phyloP scores from a whole-genome alignment of 1,140 invertebrate species.

The Pseudomyrmex cubaensis region DNA sequence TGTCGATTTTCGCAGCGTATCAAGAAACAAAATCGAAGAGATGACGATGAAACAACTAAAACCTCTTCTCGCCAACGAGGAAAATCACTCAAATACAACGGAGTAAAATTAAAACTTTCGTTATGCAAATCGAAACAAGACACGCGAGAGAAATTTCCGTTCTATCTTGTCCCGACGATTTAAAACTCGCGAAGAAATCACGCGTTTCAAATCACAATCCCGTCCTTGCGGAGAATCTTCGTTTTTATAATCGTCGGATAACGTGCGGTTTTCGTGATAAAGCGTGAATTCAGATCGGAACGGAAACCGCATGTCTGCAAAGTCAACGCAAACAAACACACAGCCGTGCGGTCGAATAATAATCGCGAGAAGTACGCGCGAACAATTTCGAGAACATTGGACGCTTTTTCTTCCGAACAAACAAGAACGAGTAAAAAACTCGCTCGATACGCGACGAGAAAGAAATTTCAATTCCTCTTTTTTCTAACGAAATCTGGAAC shows the following conservation, averaged over 20 bases:
- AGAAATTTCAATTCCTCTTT: background rate
- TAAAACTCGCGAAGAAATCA: background rate
- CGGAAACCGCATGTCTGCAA: slow-evolving; percentile 52
- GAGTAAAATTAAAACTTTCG: no score
- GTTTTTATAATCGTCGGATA: slow-evolving; percentile 52
- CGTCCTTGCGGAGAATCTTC: slow-evolving; percentile 15
- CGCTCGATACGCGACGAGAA: background rate
- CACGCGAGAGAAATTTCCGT: no score
- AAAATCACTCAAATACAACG: background rate
- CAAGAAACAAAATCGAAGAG: background rate
- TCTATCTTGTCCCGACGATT: background rate
- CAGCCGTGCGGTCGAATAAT: background rate
- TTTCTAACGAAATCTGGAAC: background rate
- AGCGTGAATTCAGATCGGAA: slow-evolving; percentile 56
- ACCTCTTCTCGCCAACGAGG: background rate
- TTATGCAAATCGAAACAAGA: no score
- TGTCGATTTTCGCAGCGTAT: background rate
- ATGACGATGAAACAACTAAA: background rate
- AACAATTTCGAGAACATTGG: background rate
- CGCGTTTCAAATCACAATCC: background rate
- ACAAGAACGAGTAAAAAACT: background rate
- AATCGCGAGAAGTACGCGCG: no score
- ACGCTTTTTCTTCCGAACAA: background rate
- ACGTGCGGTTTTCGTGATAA: slow-evolving; percentile 61
- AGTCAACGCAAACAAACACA: slow-evolving; percentile 38